These are phyloP conservation scores for Cotesia chilonis DNA, from an alignment of 1,140 invertebrate species.

Conservation along the genomic window DNA sequence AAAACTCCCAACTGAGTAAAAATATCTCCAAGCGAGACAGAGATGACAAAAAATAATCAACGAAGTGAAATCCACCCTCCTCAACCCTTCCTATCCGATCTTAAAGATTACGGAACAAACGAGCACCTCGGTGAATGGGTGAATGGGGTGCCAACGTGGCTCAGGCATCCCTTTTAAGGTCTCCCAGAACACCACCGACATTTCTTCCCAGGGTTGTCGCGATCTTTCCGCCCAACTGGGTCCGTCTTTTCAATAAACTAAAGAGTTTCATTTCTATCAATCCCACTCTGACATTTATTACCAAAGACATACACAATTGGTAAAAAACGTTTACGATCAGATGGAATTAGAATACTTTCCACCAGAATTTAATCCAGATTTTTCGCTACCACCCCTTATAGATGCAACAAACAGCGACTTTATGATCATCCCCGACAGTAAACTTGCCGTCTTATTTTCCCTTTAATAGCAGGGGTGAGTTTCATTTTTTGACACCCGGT, in stretches of 20 bases:
- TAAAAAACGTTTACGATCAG: too few relatives aligned
- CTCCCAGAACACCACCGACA: conserved; percentile 31
- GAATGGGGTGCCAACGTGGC: conserved; percentile 61
- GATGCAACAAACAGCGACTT: too few relatives aligned
- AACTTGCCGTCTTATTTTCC: too few relatives aligned
- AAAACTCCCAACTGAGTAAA: too few relatives aligned
- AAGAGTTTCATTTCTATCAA: too few relatives aligned
- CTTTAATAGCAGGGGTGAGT: conserved; percentile 47
- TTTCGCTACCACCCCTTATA: too few relatives aligned
- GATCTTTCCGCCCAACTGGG: neutral
- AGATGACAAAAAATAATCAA: conserved; percentile 51
- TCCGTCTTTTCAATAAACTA: too few relatives aligned
- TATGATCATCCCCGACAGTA: too few relatives aligned
- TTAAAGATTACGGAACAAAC: conserved; percentile 67
- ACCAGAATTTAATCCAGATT: too few relatives aligned
- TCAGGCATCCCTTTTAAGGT: conserved; percentile 47
- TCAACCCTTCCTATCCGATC: conserved; percentile 64
- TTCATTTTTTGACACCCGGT: conserved; percentile 68
- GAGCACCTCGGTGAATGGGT: conserved; percentile 49
- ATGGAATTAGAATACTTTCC: too few relatives aligned
- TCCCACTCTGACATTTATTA: too few relatives aligned
- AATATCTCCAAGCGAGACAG: neutral
- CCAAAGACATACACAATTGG: too few relatives aligned
- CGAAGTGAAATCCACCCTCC: conserved; percentile 42
- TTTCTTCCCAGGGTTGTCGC: conserved; percentile 26